Evolutionary conservation across 2,888 invertebrate genomes (phyloP).

Genomic region (Ophion costatus): DNA sequence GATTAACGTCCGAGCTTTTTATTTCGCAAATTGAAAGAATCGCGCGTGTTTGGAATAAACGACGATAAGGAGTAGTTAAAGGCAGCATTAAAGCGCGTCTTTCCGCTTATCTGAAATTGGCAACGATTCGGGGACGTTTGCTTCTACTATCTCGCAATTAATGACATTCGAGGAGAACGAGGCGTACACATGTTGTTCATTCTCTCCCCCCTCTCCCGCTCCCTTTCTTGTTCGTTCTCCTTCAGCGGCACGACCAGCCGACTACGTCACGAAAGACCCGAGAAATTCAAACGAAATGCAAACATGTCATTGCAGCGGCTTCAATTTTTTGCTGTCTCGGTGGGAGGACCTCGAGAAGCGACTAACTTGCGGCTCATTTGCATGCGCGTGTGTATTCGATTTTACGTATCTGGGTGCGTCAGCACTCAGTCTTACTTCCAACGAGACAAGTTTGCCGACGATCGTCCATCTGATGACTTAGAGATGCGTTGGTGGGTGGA

Average conservation of each 20-base stretch:
- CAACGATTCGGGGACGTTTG: not conserved
- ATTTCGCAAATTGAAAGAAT: slow-evolving; percentile 1
- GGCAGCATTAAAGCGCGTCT: not conserved
- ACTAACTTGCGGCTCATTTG: slow-evolving; percentile 10
- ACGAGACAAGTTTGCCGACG: slow-evolving; percentile 14
- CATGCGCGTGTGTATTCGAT: not conserved
- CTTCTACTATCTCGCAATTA: not conserved
- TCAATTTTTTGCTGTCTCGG: not conserved
- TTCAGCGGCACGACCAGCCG: not conserved
- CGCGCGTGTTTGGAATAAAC: not conserved
- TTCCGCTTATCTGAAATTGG: slow-evolving; percentile 6
- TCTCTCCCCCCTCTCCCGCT: not conserved
- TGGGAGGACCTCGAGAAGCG: not conserved
- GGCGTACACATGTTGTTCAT: not conserved
- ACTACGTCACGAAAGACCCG: not conserved
- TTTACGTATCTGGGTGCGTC: not conserved
- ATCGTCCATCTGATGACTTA: not conserved
- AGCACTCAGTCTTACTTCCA: slow-evolving; percentile 1
- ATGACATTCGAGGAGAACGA: slow-evolving; percentile 9
- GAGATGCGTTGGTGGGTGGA: not conserved
- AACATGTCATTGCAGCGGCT: not conserved
- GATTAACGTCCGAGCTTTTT: not conserved
- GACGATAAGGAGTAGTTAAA: not conserved
- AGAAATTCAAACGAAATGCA: slow-evolving; percentile 2
- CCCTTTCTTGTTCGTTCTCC: not conserved